Conservation (phyloP, 1,140 invertebrate species). For the Sinonovacula constricta region DNA sequence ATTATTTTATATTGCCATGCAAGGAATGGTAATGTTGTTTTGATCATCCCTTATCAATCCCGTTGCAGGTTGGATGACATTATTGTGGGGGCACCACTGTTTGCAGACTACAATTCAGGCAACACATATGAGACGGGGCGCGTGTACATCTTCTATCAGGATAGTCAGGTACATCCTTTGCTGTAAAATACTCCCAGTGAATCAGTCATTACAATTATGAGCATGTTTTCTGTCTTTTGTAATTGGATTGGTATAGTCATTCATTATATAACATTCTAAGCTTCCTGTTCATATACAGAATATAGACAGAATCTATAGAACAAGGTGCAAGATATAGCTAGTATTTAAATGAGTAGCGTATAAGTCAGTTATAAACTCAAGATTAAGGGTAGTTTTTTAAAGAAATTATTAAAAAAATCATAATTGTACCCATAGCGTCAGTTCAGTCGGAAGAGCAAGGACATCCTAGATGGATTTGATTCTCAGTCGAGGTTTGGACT, state of each 20-base stretch:
- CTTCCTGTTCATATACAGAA: too few species aligned
- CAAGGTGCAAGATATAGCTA: too few species aligned
- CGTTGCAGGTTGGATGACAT: conserved; percentile 87
- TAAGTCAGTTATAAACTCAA: too few species aligned
- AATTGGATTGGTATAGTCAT: too few species aligned
- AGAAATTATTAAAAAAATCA: too few species aligned
- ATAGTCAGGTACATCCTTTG: conserved; percentile 48
- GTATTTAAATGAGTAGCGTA: too few species aligned
- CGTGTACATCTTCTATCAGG: conserved; percentile 77
- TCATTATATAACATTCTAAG: too few species aligned
- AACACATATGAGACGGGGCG: conserved; percentile 72
- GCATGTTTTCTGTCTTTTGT: not conserved
- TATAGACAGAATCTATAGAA: too few species aligned
- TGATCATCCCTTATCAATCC: not conserved
- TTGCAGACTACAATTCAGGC: conserved; percentile 81
- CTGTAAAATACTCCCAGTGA: not conserved
- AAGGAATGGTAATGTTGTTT: not conserved
- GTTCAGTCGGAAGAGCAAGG: conserved; percentile 34
- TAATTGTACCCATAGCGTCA: not conserved
- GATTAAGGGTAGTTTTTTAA: too few species aligned
- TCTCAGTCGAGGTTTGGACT: conserved; percentile 87
- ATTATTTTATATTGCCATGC: not conserved
- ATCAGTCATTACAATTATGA: not conserved
- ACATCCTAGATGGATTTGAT: conserved; percentile 67
- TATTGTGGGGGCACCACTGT: conserved; percentile 96